These are phyloP conservation scores for Epinephelus fuscoguttatus DNA, from an alignment of 2,113 vertebrate species.

Conservation along the genomic window DNA sequence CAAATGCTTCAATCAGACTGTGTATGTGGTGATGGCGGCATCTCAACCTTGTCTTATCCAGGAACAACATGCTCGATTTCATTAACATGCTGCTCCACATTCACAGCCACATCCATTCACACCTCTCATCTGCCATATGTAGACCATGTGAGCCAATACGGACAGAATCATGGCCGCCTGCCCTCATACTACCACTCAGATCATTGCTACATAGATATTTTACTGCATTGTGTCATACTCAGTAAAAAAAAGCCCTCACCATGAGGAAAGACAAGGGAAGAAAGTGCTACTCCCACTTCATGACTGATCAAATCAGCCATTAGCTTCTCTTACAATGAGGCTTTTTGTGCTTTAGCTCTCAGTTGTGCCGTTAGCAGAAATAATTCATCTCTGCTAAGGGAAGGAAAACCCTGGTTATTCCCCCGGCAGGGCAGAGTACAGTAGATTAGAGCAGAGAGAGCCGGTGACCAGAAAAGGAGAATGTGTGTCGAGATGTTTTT, in stretches of 20 bases:
- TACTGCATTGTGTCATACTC: not conserved
- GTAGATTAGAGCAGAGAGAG: constrained; percentile 50
- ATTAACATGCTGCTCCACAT: constrained; percentile 7
- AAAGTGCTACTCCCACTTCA: not conserved
- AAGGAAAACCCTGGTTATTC: constrained; percentile 54
- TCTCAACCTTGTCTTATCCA: not conserved
- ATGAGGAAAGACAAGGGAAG: not conserved
- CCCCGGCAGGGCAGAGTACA: constrained; percentile 36
- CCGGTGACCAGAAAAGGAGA: constrained; percentile 53
- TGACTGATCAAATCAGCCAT: not conserved
- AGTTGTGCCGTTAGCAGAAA: constrained; percentile 6
- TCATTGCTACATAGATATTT: not conserved
- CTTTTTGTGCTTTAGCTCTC: not conserved
- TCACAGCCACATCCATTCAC: constrained; percentile 36
- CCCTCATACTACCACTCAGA: not conserved
- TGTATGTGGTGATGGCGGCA: not conserved
- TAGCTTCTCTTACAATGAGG: not conserved
- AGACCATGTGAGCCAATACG: not conserved
- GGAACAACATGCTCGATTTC: constrained; percentile 15
- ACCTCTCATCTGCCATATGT: constrained; percentile 42
- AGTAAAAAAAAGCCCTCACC: too few species aligned
- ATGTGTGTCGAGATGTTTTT: constrained; percentile 69
- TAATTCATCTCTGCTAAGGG: constrained; percentile 32
- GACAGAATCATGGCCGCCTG: constrained; percentile 15
- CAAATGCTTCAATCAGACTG: not conserved